Conservation (phyloP, 1,140 invertebrate genomes). For the Lutraria rhynchaena region DNA sequence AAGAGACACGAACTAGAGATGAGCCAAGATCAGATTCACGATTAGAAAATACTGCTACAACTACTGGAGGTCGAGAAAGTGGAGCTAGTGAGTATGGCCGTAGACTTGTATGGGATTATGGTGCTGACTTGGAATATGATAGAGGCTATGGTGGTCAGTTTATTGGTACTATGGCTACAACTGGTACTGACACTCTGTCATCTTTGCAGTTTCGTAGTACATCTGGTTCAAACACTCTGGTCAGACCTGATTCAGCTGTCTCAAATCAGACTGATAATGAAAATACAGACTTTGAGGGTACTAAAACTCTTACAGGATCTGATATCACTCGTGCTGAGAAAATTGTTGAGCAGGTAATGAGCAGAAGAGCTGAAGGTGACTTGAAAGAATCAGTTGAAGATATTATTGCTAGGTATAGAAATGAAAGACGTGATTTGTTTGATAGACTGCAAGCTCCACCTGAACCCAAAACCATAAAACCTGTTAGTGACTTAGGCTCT, state of each 20-base stretch:
- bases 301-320: constrained; percentile 33
- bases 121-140: constrained; percentile 71
- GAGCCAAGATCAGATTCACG: constrained; percentile 36
- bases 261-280: constrained; percentile 44
- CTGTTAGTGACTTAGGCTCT: not conserved
- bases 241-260: constrained; percentile 48
- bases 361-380: constrained; percentile 50
- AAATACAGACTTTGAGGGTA: constrained; percentile 32
- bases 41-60: constrained; percentile 53
- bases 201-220: constrained; percentile 20
- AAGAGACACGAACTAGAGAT: constrained; percentile 28
- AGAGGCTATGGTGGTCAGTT: constrained; percentile 63
- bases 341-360: constrained; percentile 52
- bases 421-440: constrained; percentile 48
- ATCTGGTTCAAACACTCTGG: constrained; percentile 23
- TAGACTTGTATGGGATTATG: constrained; percentile 74
- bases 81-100: constrained; percentile 59
- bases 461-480: not conserved
- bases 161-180: constrained; percentile 66
- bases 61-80: constrained; percentile 62
- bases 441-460: constrained; percentile 42
- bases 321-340: constrained; percentile 49
- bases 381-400: constrained; percentile 62
- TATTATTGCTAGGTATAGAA: constrained; percentile 65
- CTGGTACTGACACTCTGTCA: constrained; percentile 56